Percentiles rank a stretch among this genome's conserved stretches.
Conservation (phyloP, 1,140 invertebrate genomes). For the Trachymyrmex septentrionalis region DNA sequence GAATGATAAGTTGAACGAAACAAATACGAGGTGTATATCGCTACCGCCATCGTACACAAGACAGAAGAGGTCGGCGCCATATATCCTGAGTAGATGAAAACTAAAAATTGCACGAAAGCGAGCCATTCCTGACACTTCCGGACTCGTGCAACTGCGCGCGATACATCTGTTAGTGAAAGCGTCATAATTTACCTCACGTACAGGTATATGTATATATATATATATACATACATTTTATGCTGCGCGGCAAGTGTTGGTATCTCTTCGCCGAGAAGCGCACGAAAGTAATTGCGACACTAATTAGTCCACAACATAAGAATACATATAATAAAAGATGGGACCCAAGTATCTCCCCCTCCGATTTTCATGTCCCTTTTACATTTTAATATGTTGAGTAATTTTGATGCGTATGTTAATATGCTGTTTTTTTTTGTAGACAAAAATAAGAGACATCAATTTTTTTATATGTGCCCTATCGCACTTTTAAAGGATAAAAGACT, state of each 20-base stretch:
- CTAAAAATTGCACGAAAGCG: constrained; percentile 55
- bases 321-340: too few species aligned
- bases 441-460: too few species aligned
- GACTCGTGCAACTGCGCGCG: constrained; percentile 32
- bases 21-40: constrained; percentile 64
- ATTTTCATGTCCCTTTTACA: too few species aligned
- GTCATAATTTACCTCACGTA: constrained; percentile 43
- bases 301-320: constrained; percentile 9
- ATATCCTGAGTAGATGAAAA: constrained; percentile 48
- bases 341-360: too few species aligned
- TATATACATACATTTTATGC: background rate
- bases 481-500: too few species aligned
- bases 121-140: constrained; percentile 57
- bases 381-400: too few species aligned
- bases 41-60: constrained; percentile 13
- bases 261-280: background rate
- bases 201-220: too few species aligned
- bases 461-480: too few species aligned
- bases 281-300: constrained; percentile 32
- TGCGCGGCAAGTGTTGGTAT: background rate
- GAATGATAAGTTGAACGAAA: constrained; percentile 64
- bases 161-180: constrained; percentile 58
- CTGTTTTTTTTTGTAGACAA: too few species aligned
- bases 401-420: too few species aligned
- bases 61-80: constrained; percentile 40